phyloP scores from a whole-genome alignment of 1,140 invertebrate genomes.

The Tetramorium alpestre region DNA sequence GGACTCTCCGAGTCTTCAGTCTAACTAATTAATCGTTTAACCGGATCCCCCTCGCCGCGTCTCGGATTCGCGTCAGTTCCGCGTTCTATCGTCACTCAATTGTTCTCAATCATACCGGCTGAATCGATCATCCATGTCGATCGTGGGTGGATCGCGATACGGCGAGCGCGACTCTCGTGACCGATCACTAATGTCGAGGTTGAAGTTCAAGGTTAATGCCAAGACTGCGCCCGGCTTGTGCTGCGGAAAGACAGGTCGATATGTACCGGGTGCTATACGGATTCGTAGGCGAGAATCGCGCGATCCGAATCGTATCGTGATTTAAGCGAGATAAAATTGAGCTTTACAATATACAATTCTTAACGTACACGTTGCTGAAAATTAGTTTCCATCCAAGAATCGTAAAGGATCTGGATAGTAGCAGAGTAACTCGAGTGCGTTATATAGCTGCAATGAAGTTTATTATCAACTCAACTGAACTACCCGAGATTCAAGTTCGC shows the following conservation, averaged over 20 bases:
- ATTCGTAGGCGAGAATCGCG: background rate
- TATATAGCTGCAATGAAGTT: background rate
- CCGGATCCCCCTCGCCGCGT: background rate
- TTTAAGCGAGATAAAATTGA: background rate
- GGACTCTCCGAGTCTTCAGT: background rate
- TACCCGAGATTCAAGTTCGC: constrained; percentile 20
- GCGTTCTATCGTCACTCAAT: background rate
- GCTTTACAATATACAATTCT: background rate
- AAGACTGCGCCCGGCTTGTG: constrained; percentile 60
- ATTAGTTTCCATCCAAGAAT: background rate
- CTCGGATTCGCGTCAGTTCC: background rate
- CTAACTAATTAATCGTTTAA: background rate
- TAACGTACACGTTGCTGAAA: background rate
- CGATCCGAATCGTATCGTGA: background rate
- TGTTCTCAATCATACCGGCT: background rate
- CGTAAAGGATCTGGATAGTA: no score
- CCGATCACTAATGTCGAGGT: constrained; percentile 58
- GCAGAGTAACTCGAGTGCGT: background rate
- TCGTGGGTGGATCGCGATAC: background rate
- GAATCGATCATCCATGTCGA: constrained; percentile 47
- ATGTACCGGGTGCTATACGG: constrained; percentile 50
- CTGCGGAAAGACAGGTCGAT: constrained; percentile 72
- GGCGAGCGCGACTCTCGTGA: constrained; percentile 34
- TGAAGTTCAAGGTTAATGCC: constrained; percentile 75
- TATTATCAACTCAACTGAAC: background rate